phyloP scores from a whole-genome alignment of 2,113 vertebrate genomes.

The Bagarius yarrelli region DNA sequence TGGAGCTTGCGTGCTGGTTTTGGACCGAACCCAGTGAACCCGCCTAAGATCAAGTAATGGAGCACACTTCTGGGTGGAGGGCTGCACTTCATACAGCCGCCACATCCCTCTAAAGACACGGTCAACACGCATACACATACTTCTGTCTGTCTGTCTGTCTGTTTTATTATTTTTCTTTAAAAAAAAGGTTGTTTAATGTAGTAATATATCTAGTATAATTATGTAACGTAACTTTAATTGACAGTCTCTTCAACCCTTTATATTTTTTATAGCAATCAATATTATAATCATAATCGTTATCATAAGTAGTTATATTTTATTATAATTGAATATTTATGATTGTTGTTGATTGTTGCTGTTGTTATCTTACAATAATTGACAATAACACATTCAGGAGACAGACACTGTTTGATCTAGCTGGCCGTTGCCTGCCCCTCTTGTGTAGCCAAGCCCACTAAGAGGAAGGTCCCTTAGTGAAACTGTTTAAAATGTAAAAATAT shows the following conservation, averaged over 20 bases:
- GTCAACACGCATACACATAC: background rate
- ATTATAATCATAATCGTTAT: background rate
- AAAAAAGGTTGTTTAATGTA: background rate
- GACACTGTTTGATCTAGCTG: background rate
- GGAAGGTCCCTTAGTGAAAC: no score
- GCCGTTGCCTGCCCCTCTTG: no score
- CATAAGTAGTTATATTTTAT: no score
- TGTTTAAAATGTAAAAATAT: background rate
- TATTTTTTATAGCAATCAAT: background rate
- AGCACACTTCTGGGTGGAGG: conserved; percentile 27
- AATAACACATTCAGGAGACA: background rate
- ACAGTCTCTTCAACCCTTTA: background rate
- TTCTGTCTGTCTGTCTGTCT: no score
- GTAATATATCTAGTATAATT: no score
- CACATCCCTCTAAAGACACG: background rate
- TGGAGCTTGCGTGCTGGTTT: conserved; percentile 45
- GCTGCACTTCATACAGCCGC: conserved; percentile 20
- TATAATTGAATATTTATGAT: background rate
- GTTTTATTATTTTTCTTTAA: background rate
- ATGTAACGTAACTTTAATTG: background rate
- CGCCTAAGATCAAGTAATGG: conserved; percentile 48
- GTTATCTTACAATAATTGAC: background rate
- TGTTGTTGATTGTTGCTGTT: background rate
- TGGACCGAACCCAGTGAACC: conserved; percentile 55
- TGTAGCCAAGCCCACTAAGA: background rate